phyloP scores from a whole-genome alignment of 2,113 vertebrate genomes.

The Leptosomus discolor region DNA sequence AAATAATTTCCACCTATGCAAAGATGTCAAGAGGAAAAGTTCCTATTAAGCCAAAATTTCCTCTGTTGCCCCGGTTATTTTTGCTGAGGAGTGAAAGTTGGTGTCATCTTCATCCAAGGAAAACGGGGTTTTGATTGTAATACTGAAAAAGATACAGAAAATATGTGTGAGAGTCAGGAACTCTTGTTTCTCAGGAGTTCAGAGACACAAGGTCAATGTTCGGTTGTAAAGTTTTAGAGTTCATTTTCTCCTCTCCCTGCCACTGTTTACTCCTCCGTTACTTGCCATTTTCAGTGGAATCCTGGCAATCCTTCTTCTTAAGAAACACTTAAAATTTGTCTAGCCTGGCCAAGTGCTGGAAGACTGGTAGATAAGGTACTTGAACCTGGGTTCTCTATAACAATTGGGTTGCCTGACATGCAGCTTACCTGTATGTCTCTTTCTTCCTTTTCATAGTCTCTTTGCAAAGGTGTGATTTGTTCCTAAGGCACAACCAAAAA shows the following conservation, averaged over 20 bases:
- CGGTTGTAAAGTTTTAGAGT: not conserved
- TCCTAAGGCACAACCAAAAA: not conserved
- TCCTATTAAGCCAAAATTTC: slow-evolving; percentile 37
- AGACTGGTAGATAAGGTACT: not conserved
- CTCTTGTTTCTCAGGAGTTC: not conserved
- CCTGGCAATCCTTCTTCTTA: not conserved
- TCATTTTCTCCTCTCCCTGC: not conserved
- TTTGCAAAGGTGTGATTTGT: not conserved
- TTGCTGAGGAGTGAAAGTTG: not conserved
- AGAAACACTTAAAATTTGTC: not conserved
- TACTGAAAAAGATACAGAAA: not conserved
- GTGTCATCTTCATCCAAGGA: not conserved
- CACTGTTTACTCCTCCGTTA: not conserved
- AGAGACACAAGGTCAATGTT: not conserved
- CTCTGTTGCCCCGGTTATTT: not conserved
- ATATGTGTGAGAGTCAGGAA: not conserved
- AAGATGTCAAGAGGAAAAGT: slow-evolving; percentile 41
- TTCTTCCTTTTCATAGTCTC: not conserved
- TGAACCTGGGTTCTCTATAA: not conserved
- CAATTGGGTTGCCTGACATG: not conserved
- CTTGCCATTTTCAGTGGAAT: not conserved
- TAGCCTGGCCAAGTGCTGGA: not conserved
- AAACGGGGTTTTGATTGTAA: not conserved
- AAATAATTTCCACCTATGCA: slow-evolving; percentile 55
- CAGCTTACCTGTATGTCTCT: not conserved